Evolutionary conservation across 2,797 vertebrate genomes (phyloP), one percentile per base, ranked within the genome.

Genomic region (Aplochiton taeniatus): DNA sequence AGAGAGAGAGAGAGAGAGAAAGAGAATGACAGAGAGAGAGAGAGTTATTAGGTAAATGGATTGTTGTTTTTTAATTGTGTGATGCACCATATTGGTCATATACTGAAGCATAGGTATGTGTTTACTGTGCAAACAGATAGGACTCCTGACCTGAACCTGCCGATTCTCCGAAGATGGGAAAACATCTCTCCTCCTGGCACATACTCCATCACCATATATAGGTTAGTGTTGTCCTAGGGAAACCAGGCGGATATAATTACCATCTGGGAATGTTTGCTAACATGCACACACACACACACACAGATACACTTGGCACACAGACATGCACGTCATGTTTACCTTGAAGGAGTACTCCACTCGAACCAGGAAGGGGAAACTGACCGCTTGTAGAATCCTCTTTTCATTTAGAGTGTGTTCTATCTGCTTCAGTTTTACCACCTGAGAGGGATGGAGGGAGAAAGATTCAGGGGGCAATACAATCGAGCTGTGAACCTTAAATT

Each of bases 121-220:
- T 48, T 12, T 60, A 11, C 9, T 50, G 47, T 58, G 54, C 18
- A 41, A 48, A 41, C 11, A 63, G 44, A 61, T 66, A 81, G 31
- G 31, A 31, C 31, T 31, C 31, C 86, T 78, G 67, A 94, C 94
- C 94, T 96, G 92, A 97, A 97, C 81, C 95, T 92, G 78, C 95
- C 95, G 61, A 96, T 96, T 87, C 93, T 88, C 74, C 95, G 92
- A 81, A 97, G 89, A 84, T 97, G 95, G 65, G 95, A 97, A 84
- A 97, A 97, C 95, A 96, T 96, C 85, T 97, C 95, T 56, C 95
- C 95, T 12, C 95, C 95, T 4, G 94, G 93, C 62, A 97, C 93
- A 17, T 96, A 96, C 69, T 97, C 95, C 95, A 97, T 95, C 85
- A 97, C 92, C 95, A 97, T 96, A 90, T 97, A 97, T 69, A 97